Evolutionary conservation across 2,797 vertebrate species (phyloP).

Genomic region (Halcyon leucocephala): DNA sequence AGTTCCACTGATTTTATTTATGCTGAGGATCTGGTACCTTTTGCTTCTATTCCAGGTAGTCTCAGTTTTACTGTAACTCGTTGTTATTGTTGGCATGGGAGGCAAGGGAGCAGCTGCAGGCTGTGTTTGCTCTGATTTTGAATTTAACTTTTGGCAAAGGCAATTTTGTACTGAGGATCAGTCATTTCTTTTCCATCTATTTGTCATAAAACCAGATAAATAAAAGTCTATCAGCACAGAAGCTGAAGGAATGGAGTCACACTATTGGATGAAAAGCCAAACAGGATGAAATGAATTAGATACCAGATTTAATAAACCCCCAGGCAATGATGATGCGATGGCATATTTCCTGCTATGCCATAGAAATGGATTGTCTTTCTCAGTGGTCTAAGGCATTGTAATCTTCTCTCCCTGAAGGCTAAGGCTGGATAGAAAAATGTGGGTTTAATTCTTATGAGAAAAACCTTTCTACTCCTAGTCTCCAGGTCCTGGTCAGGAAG

Average conservation of each 20-base stretch:
- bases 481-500: background rate
- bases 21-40: background rate
- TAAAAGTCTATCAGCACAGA: background rate
- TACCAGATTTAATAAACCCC: background rate
- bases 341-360: background rate
- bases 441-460: background rate
- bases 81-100: background rate
- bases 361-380: background rate
- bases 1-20: background rate
- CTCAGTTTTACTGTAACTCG: background rate
- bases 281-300: background rate
- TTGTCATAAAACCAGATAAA: background rate
- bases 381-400: background rate
- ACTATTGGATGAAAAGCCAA: background rate
- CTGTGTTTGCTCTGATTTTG: slow-evolving; percentile 15
- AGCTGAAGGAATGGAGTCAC: background rate
- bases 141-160: background rate
- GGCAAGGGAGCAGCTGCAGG: background rate
- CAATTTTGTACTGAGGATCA: background rate
- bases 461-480: background rate
- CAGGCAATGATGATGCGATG: background rate
- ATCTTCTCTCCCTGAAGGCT: background rate
- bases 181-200: background rate
- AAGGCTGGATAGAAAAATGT: background rate
- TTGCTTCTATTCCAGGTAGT: background rate